Conservation (phyloP, 2,797 vertebrate species). For the Vespertilio murinus region DNA sequence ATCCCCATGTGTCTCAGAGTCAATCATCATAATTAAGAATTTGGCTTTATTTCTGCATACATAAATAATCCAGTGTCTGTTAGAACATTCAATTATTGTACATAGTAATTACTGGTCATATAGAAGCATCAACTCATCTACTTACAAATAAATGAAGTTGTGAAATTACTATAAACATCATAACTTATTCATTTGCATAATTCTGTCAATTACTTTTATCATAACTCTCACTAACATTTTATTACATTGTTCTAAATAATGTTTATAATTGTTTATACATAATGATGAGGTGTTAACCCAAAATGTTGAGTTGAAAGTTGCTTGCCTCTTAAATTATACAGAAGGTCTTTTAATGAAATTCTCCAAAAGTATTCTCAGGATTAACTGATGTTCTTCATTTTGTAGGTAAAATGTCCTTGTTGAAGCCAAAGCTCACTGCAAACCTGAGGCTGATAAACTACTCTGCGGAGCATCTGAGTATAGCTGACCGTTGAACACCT, state of each 20-base stretch:
- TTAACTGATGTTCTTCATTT: background rate
- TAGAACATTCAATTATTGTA: background rate
- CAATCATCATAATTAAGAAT: background rate
- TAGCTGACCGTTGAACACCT: background rate
- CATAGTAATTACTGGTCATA: background rate
- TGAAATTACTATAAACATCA: background rate
- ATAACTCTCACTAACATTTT: background rate
- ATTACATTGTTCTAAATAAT: background rate
- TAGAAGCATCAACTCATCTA: background rate
- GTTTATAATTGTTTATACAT: slow-evolving; percentile 23
- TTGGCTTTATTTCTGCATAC: slow-evolving; percentile 3
- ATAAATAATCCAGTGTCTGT: background rate
- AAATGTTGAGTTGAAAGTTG: background rate
- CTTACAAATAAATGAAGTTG: background rate
- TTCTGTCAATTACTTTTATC: slow-evolving; percentile 12
- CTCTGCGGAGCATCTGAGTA: background rate
- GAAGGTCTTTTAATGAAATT: background rate
- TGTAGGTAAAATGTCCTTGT: background rate
- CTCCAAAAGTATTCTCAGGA: background rate
- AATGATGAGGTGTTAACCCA: background rate
- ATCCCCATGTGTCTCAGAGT: background rate
- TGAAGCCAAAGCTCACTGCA: background rate
- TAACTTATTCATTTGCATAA: background rate
- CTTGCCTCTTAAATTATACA: background rate
- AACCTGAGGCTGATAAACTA: fast-evolving